phyloP scores from a whole-genome alignment of 2,888 invertebrate genomes.

The Epinotia brunnichana region DNA sequence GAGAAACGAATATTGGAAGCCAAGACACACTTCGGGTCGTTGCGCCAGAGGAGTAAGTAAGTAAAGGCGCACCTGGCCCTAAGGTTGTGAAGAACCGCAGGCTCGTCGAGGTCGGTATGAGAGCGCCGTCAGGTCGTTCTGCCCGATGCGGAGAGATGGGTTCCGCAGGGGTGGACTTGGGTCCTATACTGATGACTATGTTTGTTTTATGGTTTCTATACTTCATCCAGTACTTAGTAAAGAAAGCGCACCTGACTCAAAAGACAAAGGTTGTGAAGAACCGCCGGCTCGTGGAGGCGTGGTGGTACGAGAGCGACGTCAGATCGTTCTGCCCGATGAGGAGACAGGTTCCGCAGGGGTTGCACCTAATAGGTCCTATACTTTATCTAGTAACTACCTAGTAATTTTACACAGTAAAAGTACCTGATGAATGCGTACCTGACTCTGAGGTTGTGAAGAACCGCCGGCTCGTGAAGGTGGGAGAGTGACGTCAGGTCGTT shows the following conservation, averaged over 20 bases:
- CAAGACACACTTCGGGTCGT: no score
- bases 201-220: no score
- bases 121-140: constrained; percentile 96
- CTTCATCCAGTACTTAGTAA: not conserved
- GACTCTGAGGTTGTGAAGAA: constrained; percentile 96
- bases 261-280: constrained; percentile 98
- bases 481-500: constrained; percentile 94
- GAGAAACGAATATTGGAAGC: no score
- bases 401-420: no score
- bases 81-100: no score
- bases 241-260: constrained; percentile 92
- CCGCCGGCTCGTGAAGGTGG: constrained; percentile 68
- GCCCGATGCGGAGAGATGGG: constrained; percentile 83
- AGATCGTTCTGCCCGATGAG: constrained; percentile 95
- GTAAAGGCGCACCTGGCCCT: no score
- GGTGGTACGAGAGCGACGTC: constrained; percentile 97
- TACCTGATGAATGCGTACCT: constrained; percentile 78
- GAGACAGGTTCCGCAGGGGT: not conserved
- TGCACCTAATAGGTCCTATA: not conserved
- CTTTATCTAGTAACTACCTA: not conserved
- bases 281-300: constrained; percentile 98
- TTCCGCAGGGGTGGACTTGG: not conserved
- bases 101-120: no score
- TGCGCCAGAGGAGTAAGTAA: no score
- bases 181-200: not conserved